Percentiles rank a stretch among this genome's conserved stretches.
These are phyloP conservation scores for Tolmerus cingulatus DNA, from an alignment of 2,888 invertebrate genomes.

Conservation along the genomic window DNA sequence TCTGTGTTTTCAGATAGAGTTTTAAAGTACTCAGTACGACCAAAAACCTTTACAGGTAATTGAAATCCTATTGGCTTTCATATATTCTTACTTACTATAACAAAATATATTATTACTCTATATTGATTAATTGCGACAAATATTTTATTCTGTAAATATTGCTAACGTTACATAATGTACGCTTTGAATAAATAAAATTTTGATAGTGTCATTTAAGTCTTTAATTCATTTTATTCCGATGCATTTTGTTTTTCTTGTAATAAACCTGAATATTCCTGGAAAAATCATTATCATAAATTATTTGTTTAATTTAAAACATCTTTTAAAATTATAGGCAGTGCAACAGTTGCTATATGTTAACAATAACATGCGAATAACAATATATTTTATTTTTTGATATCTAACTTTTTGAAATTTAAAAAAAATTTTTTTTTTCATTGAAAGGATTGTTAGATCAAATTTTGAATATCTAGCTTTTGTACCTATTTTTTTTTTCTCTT, in stretches of 20 bases:
- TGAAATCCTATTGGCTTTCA: slow-evolving; percentile 32
- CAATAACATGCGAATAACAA: no score
- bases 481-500: no score
- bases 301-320: not conserved
- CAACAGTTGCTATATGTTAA: no score
- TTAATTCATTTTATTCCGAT: not conserved
- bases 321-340: not conserved
- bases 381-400: no score
- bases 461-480: no score
- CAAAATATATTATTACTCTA: not conserved
- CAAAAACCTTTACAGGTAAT: slow-evolving; percentile 37
- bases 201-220: not conserved
- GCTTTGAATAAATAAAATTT: slow-evolving; percentile 16
- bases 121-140: slow-evolving; percentile 1
- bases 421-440: no score
- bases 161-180: not conserved
- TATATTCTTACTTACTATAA: slow-evolving; percentile 6
- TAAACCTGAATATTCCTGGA: no score
- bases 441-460: no score
- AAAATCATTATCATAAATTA: not conserved
- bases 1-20: slow-evolving; percentile 28
- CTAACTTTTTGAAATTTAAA: no score
- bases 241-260: not conserved
- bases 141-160: slow-evolving; percentile 16
- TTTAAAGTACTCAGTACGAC: slow-evolving; percentile 25